phyloP scores from a whole-genome alignment of 1,140 invertebrate genomes.

The Chironomus tepperi region DNA sequence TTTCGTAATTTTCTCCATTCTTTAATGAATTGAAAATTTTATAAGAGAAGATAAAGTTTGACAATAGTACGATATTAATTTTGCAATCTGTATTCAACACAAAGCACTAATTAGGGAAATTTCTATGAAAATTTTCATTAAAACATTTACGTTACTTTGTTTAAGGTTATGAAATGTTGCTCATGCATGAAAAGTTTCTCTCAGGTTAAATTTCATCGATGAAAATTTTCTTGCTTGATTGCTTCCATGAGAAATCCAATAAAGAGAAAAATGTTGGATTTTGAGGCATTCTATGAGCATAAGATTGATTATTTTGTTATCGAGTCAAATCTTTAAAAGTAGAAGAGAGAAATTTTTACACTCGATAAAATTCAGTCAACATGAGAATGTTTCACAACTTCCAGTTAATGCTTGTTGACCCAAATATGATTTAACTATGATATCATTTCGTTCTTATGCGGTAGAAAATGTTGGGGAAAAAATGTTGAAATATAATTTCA shows the following conservation, averaged over 20 bases:
- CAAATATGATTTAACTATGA: conserved; percentile 2
- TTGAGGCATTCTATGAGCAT: too few species aligned
- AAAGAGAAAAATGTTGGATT: not conserved
- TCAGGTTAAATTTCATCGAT: not conserved
- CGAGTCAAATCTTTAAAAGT: not conserved
- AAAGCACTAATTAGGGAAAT: conserved; percentile 13
- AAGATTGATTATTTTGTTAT: not conserved
- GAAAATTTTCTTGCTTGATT: not conserved
- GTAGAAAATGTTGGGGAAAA: not conserved
- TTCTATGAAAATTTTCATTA: conserved; percentile 9
- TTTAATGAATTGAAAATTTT: not conserved
- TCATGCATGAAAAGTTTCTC: too few species aligned
- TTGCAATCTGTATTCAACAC: conserved; percentile 6
- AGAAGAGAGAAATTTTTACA: too few species aligned
- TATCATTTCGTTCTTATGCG: not conserved
- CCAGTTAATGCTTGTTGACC: not conserved
- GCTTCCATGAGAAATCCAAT: too few species aligned
- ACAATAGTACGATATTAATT: not conserved
- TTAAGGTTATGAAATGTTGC: too few species aligned
- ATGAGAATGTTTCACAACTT: not conserved
- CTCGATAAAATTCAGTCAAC: too few species aligned
- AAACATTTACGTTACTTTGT: not conserved
- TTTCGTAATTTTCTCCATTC: not conserved
- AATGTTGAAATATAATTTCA: not conserved
- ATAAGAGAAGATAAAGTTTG: not conserved